Conservation (phyloP, 2,113 vertebrate genomes). For the Aptenodytes patagonicus region DNA sequence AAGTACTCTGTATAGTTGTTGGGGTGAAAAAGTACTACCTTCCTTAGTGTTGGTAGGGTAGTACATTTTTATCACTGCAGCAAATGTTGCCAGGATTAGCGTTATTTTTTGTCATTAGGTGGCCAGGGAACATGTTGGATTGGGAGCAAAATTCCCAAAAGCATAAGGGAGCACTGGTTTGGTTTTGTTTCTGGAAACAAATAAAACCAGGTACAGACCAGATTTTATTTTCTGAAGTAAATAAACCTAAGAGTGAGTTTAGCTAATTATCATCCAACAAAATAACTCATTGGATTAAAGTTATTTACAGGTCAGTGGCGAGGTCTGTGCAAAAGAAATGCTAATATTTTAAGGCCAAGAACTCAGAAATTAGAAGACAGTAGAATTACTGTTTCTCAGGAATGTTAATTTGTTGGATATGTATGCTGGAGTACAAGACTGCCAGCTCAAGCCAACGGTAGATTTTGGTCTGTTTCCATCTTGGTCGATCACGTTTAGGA, state of each 20-base stretch:
- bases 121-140: background rate
- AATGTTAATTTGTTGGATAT: background rate
- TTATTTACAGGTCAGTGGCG: background rate
- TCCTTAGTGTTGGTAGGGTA: background rate
- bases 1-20: background rate
- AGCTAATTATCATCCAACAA: background rate
- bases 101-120: background rate
- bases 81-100: background rate
- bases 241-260: background rate
- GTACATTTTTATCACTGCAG: background rate
- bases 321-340: background rate
- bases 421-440: background rate
- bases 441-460: background rate
- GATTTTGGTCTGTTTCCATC: background rate
- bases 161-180: background rate
- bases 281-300: background rate
- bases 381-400: background rate
- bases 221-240: background rate
- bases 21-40: background rate
- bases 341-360: background rate
- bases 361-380: background rate
- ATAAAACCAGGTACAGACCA: background rate
- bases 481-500: too few species aligned
- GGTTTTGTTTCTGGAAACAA: background rate
- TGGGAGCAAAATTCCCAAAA: background rate